These are phyloP conservation scores for Mesoligia furuncula DNA, from an alignment of 2,888 invertebrate species.

Conservation along the genomic window DNA sequence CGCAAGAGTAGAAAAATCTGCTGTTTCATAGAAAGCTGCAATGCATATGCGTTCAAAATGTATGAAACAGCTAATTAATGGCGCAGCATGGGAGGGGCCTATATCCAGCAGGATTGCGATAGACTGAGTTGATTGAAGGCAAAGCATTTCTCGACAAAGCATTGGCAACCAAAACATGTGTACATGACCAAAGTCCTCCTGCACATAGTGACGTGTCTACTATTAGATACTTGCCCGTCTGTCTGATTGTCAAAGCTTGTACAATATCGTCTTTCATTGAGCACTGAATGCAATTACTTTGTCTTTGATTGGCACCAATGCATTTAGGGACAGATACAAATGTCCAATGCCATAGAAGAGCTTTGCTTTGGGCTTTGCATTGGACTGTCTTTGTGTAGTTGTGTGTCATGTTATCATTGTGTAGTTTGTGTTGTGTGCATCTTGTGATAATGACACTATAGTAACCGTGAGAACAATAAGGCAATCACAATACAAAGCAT, in stretches of 20 bases:
- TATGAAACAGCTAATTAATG: no score
- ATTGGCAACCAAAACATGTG: background rate
- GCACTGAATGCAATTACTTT: conserved; percentile 8
- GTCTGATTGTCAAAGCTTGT: conserved; percentile 8
- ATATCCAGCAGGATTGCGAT: no score
- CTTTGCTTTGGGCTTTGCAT: background rate
- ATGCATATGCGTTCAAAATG: no score
- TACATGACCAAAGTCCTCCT: background rate
- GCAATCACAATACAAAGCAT: background rate
- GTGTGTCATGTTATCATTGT: background rate
- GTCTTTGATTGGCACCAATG: conserved; percentile 1
- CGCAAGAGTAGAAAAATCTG: no score
- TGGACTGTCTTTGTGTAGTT: background rate
- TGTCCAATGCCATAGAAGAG: background rate
- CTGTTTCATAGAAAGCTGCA: no score
- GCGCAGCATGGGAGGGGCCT: no score
- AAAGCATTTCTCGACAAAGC: background rate
- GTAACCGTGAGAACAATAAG: background rate
- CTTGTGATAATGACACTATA: background rate
- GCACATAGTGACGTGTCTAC: background rate
- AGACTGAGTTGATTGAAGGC: no score
- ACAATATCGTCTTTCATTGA: background rate
- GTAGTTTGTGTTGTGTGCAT: background rate
- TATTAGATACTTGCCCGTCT: background rate
- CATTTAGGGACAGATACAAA: background rate